These are phyloP conservation scores for Dunckerocampus dactyliophorus DNA, from an alignment of 2,113 vertebrate species.

Conservation along the genomic window DNA sequence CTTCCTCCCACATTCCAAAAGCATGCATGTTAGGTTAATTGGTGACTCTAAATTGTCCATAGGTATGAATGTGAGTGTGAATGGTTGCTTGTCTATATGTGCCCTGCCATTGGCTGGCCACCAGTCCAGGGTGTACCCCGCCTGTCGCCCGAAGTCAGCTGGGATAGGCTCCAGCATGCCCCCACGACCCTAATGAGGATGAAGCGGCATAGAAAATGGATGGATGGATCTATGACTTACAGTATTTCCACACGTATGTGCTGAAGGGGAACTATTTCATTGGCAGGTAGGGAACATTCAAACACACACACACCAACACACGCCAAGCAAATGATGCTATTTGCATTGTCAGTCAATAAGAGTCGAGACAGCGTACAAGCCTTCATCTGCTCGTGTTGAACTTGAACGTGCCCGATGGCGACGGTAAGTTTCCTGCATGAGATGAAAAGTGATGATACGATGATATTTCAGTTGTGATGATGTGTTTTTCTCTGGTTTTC, in stretches of 20 bases:
- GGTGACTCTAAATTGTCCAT: no score
- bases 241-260: not conserved
- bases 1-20: no score
- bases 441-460: not conserved
- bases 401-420: not conserved
- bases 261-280: not conserved
- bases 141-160: no score
- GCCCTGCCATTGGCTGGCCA: no score
- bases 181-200: no score
- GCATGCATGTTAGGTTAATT: no score
- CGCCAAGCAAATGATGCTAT: not conserved
- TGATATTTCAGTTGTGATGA: not conserved
- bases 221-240: no score
- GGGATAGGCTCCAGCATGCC: no score
- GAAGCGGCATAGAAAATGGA: no score
- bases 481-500: not conserved
- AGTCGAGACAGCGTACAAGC: not conserved
- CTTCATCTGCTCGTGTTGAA: not conserved
- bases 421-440: not conserved
- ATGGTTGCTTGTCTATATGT: no score
- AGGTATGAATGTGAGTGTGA: no score
- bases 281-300: not conserved
- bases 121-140: no score
- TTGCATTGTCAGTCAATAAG: not conserved
- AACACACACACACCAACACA: not conserved